Evolutionary conservation across 2,797 vertebrate genomes (phyloP).

Genomic region (Accipiter minullus): DNA sequence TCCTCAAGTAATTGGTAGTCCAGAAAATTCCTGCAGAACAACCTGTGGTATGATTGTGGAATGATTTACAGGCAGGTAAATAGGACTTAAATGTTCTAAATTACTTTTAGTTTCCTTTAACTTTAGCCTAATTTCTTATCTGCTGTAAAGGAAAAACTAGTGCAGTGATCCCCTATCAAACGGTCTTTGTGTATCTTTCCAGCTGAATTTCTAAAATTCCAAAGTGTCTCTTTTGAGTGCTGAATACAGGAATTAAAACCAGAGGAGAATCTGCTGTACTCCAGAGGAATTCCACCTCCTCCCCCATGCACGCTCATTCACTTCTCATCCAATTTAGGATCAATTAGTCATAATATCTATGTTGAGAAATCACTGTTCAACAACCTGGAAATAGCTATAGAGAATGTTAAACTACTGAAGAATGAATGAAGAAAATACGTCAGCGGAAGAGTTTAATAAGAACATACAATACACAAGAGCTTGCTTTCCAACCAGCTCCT

Average conservation of each 20-base stretch:
- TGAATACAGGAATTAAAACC: background rate
- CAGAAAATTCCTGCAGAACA: background rate
- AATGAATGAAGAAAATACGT: background rate
- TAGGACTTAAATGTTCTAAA: background rate
- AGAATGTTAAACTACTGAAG: background rate
- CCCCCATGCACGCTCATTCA: background rate
- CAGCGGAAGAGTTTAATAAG: background rate
- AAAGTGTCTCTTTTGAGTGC: background rate
- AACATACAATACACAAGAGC: background rate
- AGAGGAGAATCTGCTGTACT: background rate
- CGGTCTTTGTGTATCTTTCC: background rate
- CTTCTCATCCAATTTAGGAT: background rate
- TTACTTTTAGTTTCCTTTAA: background rate
- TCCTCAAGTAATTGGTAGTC: background rate
- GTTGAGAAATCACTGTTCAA: background rate
- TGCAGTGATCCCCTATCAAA: background rate
- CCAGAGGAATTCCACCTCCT: background rate
- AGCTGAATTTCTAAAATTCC: background rate
- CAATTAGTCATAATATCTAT: background rate
- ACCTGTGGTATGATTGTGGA: background rate
- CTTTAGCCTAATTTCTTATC: background rate
- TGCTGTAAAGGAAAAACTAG: background rate
- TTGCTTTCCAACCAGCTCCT: background rate
- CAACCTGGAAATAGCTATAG: background rate
- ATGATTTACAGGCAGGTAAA: background rate